Conservation (phyloP, 2,113 vertebrate species). For the Zosterops pallidus region DNA sequence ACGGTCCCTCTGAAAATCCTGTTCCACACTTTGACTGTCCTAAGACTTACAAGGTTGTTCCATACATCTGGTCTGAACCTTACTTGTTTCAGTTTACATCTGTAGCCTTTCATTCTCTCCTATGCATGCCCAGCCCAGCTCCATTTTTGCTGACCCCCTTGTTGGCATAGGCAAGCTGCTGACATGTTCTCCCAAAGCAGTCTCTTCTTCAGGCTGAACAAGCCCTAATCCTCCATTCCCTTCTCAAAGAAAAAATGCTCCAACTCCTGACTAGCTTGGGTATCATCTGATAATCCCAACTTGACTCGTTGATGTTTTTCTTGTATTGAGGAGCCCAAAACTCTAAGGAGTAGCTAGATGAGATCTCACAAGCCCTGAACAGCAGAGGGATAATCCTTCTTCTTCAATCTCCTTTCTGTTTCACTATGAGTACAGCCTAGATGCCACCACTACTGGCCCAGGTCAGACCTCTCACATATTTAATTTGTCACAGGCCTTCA, state of each 20-base stretch:
- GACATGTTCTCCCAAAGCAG: background rate
- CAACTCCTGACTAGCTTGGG: background rate
- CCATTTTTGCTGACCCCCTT: background rate
- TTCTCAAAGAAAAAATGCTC: background rate
- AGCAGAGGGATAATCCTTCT: background rate
- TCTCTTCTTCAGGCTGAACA: background rate
- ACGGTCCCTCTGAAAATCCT: background rate
- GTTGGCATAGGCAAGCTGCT: background rate
- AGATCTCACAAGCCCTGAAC: background rate
- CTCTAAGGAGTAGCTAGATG: background rate
- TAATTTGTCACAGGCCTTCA: background rate
- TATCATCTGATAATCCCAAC: background rate
- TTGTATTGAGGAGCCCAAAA: background rate
- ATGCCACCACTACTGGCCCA: background rate
- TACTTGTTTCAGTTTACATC: fast-evolving
- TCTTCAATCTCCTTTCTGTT: background rate
- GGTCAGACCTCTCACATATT: background rate
- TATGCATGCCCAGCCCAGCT: fast-evolving
- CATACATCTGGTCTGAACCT: background rate
- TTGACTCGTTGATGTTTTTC: background rate
- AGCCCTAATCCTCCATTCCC: background rate
- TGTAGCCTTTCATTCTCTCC: background rate
- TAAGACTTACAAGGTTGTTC: background rate
- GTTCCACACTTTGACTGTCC: background rate
- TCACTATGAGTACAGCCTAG: background rate